Evolutionary conservation across 1,140 invertebrate genomes (phyloP), one percentile per base, ranked within the genome.

Genomic region (Helicoverpa armigera): DNA sequence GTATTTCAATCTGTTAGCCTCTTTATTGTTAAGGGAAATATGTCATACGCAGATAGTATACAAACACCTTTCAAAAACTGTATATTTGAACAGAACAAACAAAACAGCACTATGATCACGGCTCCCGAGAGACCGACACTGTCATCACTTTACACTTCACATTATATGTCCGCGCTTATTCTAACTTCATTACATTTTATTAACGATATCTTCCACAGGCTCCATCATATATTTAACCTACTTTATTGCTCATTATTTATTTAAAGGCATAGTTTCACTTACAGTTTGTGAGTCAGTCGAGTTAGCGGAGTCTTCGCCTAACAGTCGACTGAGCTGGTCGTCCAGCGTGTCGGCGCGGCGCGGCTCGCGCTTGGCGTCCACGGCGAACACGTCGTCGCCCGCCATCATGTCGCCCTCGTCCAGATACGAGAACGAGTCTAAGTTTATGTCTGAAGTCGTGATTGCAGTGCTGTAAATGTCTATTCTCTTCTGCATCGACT

Each of bases 401-500:
- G 86, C 91, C 90, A 95, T 90, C 88, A 95, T 89, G 69, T 72
- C 69, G 58, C 90, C 93, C 70, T 95, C 91, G 35, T 94, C 94
- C 72, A 95, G 85, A 85, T 95, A 95, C 72, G 95, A 89, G 85
- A 95, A 95, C 83, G 94, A 95, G 80, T 96, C 95, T 31, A 95
- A 86, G 84, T 95, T 95, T 50, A 96, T 95, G 51, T 95, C 95
- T 3, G 93, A 89, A 16, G 94, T 89, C 11, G 91, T 92, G 51
- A 96, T 91, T 10, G 94, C 94, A 11, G 94, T 94, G 50, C 94
- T 95, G 82, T 95, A 95, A 1, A 95, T 90, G 85, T 95, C 94
- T 89, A 95, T 93, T 73, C 94, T 86, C 75, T 92, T 93, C 83
- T 92, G 91, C 70, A 90, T 90, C 51, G 92, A 94, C 67, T 87